phyloP scores from a whole-genome alignment of 2,113 vertebrate genomes.

The Embiotoca jacksoni region DNA sequence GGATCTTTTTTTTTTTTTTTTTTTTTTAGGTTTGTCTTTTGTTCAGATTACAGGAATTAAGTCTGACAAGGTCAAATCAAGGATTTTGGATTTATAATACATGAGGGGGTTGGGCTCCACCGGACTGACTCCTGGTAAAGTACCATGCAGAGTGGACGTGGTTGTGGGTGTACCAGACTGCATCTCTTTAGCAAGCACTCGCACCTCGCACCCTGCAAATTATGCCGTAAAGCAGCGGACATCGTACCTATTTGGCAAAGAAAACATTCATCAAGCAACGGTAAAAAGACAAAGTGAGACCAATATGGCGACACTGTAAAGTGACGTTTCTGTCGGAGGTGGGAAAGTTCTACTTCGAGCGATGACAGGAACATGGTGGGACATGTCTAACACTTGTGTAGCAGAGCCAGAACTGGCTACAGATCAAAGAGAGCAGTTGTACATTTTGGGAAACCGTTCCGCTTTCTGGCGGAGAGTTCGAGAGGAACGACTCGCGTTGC shows the following conservation, averaged over 20 bases:
- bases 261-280: conserved; percentile 73
- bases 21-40: conserved; percentile 6
- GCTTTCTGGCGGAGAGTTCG: conserved; percentile 9
- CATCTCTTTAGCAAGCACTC: conserved; percentile 36
- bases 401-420: conserved; percentile 7
- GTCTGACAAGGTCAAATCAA: conserved; percentile 42
- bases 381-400: conserved; percentile 12
- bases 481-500: background rate
- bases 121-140: conserved; percentile 41
- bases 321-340: conserved; percentile 54
- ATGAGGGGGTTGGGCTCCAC: conserved; percentile 40
- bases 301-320: conserved; percentile 55
- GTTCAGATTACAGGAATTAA: conserved; percentile 39
- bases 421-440: background rate
- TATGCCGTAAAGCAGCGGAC: conserved; percentile 57
- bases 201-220: conserved; percentile 46
- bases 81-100: conserved; percentile 52
- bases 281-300: conserved; percentile 52
- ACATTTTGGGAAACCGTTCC: conserved; percentile 8
- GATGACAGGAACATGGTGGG: conserved; percentile 6
- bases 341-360: conserved; percentile 19
- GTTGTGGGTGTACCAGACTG: conserved; percentile 54
- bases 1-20: conserved; percentile 13
- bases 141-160: conserved; percentile 53
- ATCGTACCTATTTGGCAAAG: conserved; percentile 79